phyloP scores from a whole-genome alignment of 53 echinoderm and acorn worm species.

The Hippasteria phrygiana region DNA sequence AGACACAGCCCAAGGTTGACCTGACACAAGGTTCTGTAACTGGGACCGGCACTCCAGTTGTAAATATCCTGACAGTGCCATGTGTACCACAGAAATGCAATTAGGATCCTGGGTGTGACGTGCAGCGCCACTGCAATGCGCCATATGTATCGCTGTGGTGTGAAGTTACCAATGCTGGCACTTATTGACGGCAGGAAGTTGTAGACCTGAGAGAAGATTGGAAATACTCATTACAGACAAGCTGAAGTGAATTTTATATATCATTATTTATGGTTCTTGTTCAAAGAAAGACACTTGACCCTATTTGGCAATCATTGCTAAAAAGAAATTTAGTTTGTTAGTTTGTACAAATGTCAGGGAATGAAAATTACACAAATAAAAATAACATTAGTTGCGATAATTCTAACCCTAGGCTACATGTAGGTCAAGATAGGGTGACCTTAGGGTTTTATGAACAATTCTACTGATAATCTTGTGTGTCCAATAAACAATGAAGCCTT shows the following conservation, averaged over 20 bases:
- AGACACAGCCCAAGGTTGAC: constrained; percentile 14
- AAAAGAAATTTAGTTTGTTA: too few species aligned
- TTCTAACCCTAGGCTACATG: too few species aligned
- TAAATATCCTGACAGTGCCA: constrained; percentile 52
- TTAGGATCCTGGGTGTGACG: constrained; percentile 57
- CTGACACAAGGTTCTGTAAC: constrained; percentile 30
- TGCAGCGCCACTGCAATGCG: constrained; percentile 71
- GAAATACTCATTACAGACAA: background rate
- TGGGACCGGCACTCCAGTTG: constrained; percentile 13
- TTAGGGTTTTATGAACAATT: too few species aligned
- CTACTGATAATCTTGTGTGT: too few species aligned
- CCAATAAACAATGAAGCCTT: too few species aligned
- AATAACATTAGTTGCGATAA: too few species aligned
- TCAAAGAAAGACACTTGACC: too few species aligned
- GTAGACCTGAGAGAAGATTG: constrained; percentile 57
- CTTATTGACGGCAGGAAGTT: constrained; percentile 77
- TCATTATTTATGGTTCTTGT: too few species aligned
- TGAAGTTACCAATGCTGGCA: constrained; percentile 68
- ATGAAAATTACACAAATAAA: background rate
- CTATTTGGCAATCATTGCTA: too few species aligned
- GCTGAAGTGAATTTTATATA: background rate
- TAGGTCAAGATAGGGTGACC: too few species aligned
- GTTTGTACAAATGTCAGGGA: too few species aligned
- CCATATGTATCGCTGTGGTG: constrained; percentile 78
- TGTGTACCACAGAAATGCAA: constrained; percentile 57